Evolutionary conservation across 1,140 invertebrate genomes (phyloP).

Genomic region (Bradysia coprophila): DNA sequence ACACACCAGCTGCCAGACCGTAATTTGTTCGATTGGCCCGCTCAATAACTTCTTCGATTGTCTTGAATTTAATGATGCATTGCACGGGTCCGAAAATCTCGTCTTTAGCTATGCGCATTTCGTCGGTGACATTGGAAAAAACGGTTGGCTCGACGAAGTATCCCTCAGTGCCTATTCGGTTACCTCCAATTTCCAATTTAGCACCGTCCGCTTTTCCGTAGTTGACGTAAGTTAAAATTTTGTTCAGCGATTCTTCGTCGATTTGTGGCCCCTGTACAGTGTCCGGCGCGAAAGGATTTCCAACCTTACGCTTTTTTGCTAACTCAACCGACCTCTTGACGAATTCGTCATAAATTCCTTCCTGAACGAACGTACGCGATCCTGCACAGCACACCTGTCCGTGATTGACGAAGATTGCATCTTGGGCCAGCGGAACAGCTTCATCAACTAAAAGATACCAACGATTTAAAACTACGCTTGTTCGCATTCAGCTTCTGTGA

Average conservation of each 20-base stretch:
- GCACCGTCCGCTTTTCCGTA: slow-evolving; percentile 68
- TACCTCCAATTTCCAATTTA: slow-evolving; percentile 52
- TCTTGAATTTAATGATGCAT: slow-evolving; percentile 75
- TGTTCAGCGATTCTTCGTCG: slow-evolving; percentile 55
- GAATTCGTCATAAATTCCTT: slow-evolving; percentile 71
- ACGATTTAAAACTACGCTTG: too few species aligned
- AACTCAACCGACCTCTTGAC: slow-evolving; percentile 47
- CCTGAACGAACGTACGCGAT: slow-evolving; percentile 75
- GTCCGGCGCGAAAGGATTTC: slow-evolving; percentile 53
- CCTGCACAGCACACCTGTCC: slow-evolving; percentile 86
- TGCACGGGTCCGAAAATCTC: slow-evolving; percentile 94
- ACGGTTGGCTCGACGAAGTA: slow-evolving; percentile 82
- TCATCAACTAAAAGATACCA: too few species aligned
- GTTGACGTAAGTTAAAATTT: slow-evolving; percentile 55
- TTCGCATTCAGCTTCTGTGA: too few species aligned
- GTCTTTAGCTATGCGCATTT: slow-evolving; percentile 74
- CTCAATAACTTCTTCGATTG: slow-evolving; percentile 74
- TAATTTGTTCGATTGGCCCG: slow-evolving; percentile 75
- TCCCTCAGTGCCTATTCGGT: slow-evolving; percentile 44
- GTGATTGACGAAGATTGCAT: slow-evolving; percentile 68
- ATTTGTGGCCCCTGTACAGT: slow-evolving; percentile 66
- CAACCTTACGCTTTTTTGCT: slow-evolving; percentile 51
- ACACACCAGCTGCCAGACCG: slow-evolving; percentile 71
- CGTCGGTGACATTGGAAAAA: slow-evolving; percentile 65
- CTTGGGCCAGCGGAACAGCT: slow-evolving; percentile 50